Base-by-base conservation (phyloP, 2,797 vertebrate species). In the Sparidentex hasta region DNA sequence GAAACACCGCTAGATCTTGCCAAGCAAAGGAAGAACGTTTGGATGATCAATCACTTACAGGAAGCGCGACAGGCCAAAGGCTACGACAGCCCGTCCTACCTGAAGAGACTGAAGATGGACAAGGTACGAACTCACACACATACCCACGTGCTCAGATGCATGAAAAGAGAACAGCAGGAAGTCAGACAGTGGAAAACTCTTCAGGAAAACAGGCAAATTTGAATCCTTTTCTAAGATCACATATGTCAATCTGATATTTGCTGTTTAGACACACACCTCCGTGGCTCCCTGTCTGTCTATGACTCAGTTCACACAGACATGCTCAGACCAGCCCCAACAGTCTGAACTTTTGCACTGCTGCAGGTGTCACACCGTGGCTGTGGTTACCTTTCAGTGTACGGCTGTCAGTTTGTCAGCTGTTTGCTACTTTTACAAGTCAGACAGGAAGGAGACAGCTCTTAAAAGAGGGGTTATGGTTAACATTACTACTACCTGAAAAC, bases 1-100 rank as follows among this genome's bases (percentile, higher is more conserved):
- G 98, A 99, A 92, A 99, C 97, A n/a, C 97, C 98, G 38, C 95
- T 99, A 81, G 98, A 99, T 94, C 95, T 99, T 12, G 98, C 98
- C 92, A 99, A 99, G 90, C 98, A 99, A 84, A 96, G 98, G 91
- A 99, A 99, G 93, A 99, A 99, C 0, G 97, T 97, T 66, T 99
- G 98, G 98, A 99, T 99, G 98, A 98, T 99, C 84, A 99, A 97
- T 92, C 98, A 99, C 91, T 85, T 99, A 75, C 98, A 99, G 93
- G 98, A 99, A 89, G 98, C 98, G 0, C 96, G 98, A 46, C 98
- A 99, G 87, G 98, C 98, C 76, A 99, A 98, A 92, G 98, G 98
- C 55, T 99, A 99, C 43, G 98, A 99, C 95, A 99, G 96, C 92
- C 97, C 98, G 0, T 99, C 98, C 14, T 99, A 99, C 90, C 94